phyloP scores from a whole-genome alignment of 2,797 vertebrate genomes.

The Channa striata region DNA sequence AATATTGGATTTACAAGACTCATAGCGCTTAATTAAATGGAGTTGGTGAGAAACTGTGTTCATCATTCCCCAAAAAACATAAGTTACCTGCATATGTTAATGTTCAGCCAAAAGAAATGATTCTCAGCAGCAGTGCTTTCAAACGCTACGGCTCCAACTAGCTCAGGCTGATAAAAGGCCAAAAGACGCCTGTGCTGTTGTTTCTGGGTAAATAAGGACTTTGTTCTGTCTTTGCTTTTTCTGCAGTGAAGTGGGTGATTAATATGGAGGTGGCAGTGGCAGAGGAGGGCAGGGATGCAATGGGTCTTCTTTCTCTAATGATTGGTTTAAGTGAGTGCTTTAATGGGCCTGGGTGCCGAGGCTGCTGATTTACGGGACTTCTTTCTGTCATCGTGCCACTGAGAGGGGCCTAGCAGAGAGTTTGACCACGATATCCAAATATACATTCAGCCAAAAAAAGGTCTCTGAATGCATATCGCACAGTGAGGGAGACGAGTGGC shows the following conservation, averaged over 20 bases:
- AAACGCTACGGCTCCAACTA: slow-evolving; percentile 1
- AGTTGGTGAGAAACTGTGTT: slow-evolving; percentile 40
- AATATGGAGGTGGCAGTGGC: slow-evolving; percentile 75
- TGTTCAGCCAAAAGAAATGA: slow-evolving; percentile 35
- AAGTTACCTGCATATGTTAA: slow-evolving; percentile 47
- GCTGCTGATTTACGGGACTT: slow-evolving; percentile 66
- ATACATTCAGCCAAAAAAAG: not conserved
- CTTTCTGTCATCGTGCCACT: slow-evolving; percentile 42
- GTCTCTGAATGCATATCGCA: slow-evolving; percentile 44
- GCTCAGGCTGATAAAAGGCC: slow-evolving; percentile 46
- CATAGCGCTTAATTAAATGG: slow-evolving; percentile 71
- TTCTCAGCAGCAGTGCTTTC: slow-evolving; percentile 16
- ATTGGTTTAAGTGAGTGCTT: slow-evolving; percentile 82
- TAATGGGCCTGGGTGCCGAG: slow-evolving; percentile 75
- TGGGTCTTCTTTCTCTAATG: slow-evolving; percentile 79
- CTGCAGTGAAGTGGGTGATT: slow-evolving; percentile 67
- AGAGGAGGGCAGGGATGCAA: slow-evolving; percentile 66
- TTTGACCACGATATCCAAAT: slow-evolving; percentile 12
- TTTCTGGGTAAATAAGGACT: slow-evolving; percentile 57
- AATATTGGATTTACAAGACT: slow-evolving; percentile 72
- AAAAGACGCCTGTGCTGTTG: slow-evolving; percentile 34
- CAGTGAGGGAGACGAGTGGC: slow-evolving; percentile 38
- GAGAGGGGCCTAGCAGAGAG: slow-evolving; percentile 25
- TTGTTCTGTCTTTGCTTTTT: slow-evolving; percentile 51
- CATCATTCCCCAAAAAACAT: slow-evolving; percentile 54